Evolutionary conservation across 2,888 invertebrate species (phyloP), one percentile per base, ranked within the genome.

Genomic region (Nycteola revayana): DNA sequence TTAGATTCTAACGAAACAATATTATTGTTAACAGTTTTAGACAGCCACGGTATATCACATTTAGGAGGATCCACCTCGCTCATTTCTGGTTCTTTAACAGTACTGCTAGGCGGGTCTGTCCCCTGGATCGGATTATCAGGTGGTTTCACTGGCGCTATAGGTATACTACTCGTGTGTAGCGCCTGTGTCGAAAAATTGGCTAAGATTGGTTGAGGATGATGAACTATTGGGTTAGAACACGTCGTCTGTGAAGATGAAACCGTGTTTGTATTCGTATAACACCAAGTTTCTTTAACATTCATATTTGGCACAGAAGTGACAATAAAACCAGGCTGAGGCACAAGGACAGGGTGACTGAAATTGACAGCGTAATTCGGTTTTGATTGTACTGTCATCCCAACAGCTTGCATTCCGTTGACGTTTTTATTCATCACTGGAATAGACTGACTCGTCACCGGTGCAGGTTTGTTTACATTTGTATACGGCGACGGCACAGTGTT

Each of bases 251-350:
- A 66, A 3, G 81, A 61, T 20, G 76, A 66, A 23, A 66, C 72
- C 17, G 71, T 65, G 28, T 72, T 68, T 1, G 80, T 78, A 55
- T 67, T 73, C 7, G 78, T 66, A 41, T 75, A 79, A 56, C 85
- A 82, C 85, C 86, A 87, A 28, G 88, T 87, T 58, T 88, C 87
- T 44, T 88, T 87, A 17, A 85, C 84, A 44, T 81, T 86, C 30
- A 86, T 78, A 76, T 85, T 89, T 71, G 90, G 90, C 77, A 90
- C 80, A 40, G 90, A 88, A 41, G 90, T 90, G 32, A 89, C 84
- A 41, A 89, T 85, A 57, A 74, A 89, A 30, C 89, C 89, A 10
- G 89, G 79, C 48, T 87, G 89, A 6, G 87, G 88, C 57, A 89
- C 70, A 21, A 89, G 64, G 33, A 89, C 67, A 5, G 90, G 81